A percentile compares a stretch with the other conserved stretches of the same genome.
phyloP scores from a whole-genome alignment of 2,888 invertebrate genomes.

The Aromia moschata region DNA sequence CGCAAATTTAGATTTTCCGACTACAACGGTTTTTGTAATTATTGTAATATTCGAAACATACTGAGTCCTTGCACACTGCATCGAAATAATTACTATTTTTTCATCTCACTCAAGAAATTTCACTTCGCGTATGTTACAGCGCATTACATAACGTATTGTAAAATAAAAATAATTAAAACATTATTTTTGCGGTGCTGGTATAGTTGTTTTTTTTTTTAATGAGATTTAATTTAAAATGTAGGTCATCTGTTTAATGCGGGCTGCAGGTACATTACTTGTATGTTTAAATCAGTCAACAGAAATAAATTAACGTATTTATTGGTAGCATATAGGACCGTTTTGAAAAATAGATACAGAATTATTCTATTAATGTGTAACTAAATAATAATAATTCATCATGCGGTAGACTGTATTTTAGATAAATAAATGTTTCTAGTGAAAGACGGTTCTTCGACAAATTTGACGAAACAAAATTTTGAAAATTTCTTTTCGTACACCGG shows the following conservation, averaged over 20 bases:
- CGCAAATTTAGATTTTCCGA: not conserved
- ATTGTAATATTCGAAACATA: slow-evolving; percentile 1
- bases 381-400: too few species aligned
- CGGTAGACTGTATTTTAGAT: too few species aligned
- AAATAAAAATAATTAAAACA: slow-evolving; percentile 17
- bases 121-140: slow-evolving; percentile 10
- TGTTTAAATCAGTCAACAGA: too few species aligned
- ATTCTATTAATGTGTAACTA: too few species aligned
- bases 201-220: slow-evolving; percentile 13
- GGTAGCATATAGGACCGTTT: too few species aligned
- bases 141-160: slow-evolving; percentile 16
- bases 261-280: not conserved
- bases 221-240: slow-evolving; percentile 2
- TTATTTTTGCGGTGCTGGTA: slow-evolving; percentile 6
- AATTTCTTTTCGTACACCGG: too few species aligned
- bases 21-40: not conserved
- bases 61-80: not conserved
- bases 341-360: too few species aligned
- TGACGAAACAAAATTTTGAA: too few species aligned
- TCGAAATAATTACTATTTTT: slow-evolving; percentile 7
- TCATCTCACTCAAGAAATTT: slow-evolving; percentile 14
- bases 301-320: too few species aligned
- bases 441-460: too few species aligned
- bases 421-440: too few species aligned
- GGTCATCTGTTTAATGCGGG: slow-evolving; percentile 9